Conservation (phyloP, 2,888 invertebrate species). For the Mycalesis mineus region DNA sequence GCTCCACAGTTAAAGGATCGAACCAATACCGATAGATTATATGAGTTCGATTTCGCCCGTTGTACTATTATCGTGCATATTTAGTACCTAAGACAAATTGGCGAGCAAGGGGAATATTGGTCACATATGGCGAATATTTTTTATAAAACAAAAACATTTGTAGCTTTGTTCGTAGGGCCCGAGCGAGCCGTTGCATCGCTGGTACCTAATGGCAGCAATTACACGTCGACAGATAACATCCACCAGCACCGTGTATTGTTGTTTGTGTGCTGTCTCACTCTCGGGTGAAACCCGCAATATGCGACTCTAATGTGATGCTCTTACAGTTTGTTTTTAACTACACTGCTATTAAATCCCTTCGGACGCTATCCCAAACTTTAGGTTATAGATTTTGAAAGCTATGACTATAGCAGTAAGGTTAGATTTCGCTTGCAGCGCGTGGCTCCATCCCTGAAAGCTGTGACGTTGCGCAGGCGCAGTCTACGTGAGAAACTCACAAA, state of each 20-base stretch:
- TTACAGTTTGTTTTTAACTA: background rate
- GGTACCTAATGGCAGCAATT: slow-evolving; percentile 17
- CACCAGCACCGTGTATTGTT: slow-evolving; percentile 20
- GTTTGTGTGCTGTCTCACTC: slow-evolving; percentile 14
- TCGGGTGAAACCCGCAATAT: background rate
- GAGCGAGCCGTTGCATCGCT: no score
- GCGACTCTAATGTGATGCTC: background rate
- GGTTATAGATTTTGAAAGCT: background rate
- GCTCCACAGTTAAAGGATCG: no score
- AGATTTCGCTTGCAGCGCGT: background rate
- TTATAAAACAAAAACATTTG: no score
- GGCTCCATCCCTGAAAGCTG: background rate
- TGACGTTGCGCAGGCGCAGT: slow-evolving; percentile 12
- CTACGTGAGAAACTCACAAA: slow-evolving; percentile 24
- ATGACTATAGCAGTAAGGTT: background rate
- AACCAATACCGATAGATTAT: no score
- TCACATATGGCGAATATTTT: no score
- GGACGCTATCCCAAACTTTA: background rate
- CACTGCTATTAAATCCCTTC: background rate
- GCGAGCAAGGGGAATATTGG: no score
- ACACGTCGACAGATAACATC: slow-evolving; percentile 21
- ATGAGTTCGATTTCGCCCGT: no score
- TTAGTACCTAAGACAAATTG: no score
- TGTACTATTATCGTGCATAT: no score
- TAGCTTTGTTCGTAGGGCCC: no score